These are phyloP conservation scores for Clunio marinus DNA, from an alignment of 2,888 invertebrate genomes.

Conservation along the genomic window DNA sequence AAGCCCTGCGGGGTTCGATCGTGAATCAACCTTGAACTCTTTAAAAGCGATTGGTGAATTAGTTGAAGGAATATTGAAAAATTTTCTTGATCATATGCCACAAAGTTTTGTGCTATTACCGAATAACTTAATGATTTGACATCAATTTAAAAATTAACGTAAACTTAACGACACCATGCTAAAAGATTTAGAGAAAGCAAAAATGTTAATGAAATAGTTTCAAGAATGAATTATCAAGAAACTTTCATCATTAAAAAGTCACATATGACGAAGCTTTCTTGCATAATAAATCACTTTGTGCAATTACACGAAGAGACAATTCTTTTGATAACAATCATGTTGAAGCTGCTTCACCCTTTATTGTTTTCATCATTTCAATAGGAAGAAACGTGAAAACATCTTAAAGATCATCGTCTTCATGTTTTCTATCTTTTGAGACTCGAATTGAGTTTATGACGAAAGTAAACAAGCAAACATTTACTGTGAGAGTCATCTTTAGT, in stretches of 20 bases:
- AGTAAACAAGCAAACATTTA: not conserved
- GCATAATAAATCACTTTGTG: not conserved
- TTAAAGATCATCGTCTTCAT: constrained; percentile 7
- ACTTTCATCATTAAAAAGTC: not conserved
- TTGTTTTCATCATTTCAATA: constrained; percentile 1
- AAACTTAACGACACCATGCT: too few species aligned
- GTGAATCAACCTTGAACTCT: constrained; percentile 4
- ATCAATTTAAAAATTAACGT: too few species aligned
- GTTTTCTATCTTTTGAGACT: not conserved
- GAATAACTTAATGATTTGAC: too few species aligned
- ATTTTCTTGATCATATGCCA: too few species aligned
- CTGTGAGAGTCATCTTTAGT: constrained; percentile 8
- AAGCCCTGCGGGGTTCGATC: not conserved
- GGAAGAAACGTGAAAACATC: constrained; percentile 3
- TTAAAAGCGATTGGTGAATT: not conserved
- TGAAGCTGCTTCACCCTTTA: not conserved
- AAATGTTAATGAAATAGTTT: too few species aligned
- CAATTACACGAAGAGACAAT: not conserved
- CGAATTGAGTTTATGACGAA: not conserved
- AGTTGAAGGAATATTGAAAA: too few species aligned
- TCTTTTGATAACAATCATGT: not conserved
- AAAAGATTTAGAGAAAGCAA: too few species aligned
- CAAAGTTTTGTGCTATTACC: too few species aligned
- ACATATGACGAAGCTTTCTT: not conserved
- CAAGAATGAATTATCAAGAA: not conserved